These are phyloP conservation scores for Octopus bimaculoides DNA, from an alignment of 1,140 invertebrate species.

Conservation along the genomic window DNA sequence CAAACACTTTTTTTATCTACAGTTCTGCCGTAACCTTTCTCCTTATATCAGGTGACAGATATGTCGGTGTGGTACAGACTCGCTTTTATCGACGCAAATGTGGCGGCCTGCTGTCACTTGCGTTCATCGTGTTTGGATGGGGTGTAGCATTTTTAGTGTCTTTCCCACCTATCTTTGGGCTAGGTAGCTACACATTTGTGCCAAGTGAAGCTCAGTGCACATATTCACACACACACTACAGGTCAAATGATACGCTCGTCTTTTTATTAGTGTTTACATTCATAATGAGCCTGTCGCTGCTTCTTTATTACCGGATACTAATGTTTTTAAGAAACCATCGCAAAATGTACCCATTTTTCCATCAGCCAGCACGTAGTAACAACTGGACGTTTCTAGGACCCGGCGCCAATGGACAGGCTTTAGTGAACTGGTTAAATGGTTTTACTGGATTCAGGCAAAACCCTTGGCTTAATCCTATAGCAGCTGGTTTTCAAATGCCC, in stretches of 20 bases:
- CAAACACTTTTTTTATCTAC: slow-evolving; percentile 48
- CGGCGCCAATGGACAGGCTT: slow-evolving; percentile 43
- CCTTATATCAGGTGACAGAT: slow-evolving; percentile 44
- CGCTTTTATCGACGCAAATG: slow-evolving; percentile 41
- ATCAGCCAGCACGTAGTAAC: slow-evolving; percentile 39
- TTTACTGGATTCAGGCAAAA: slow-evolving; percentile 26
- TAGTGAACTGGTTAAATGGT: slow-evolving; percentile 48
- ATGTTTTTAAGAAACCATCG: slow-evolving; percentile 44
- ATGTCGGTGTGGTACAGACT: slow-evolving; percentile 41
- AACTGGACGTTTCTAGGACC: slow-evolving; percentile 50
- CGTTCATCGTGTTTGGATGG: slow-evolving; percentile 40
- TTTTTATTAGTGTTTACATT: slow-evolving; percentile 41
- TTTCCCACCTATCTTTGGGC: slow-evolving; percentile 47
- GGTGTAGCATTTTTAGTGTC: slow-evolving; percentile 39
- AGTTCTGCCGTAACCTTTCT: slow-evolving; percentile 41
- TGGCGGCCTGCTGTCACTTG: slow-evolving; percentile 34
- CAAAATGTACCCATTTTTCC: slow-evolving; percentile 42
- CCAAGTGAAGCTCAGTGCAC: slow-evolving; percentile 46
- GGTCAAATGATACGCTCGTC: slow-evolving; percentile 44
- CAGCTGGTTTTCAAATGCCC: slow-evolving; percentile 26
- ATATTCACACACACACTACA: slow-evolving; percentile 40
- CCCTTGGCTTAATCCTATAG: slow-evolving; percentile 26
- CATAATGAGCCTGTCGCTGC: slow-evolving; percentile 33
- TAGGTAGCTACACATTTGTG: slow-evolving; percentile 44
- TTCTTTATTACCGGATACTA: slow-evolving; percentile 47